Conservation (phyloP, 2,797 vertebrate genomes). For the Bucorvus abyssinicus region DNA sequence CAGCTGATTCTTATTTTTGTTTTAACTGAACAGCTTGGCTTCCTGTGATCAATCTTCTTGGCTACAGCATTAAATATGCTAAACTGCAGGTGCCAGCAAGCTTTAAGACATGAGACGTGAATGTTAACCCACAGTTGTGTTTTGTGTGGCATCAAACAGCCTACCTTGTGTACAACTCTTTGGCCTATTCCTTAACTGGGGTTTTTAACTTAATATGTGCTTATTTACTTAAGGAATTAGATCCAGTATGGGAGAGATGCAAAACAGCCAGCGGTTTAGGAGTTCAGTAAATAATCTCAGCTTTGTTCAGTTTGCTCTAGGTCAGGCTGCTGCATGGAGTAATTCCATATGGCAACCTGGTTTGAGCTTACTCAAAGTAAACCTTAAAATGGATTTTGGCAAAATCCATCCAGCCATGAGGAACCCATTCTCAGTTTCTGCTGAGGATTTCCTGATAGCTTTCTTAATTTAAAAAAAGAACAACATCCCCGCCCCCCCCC, state of each 20-base stretch:
- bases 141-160: background rate
- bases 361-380: conserved; percentile 64
- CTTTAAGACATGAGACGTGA: background rate
- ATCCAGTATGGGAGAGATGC: conserved; percentile 62
- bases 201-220: conserved; percentile 55
- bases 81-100: conserved; percentile 38
- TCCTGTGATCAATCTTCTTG: conserved; percentile 57
- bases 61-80: conserved; percentile 21
- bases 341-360: conserved; percentile 75
- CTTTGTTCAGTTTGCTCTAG: conserved; percentile 68
- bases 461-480: conserved; percentile 42
- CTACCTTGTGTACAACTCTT: conserved; percentile 2
- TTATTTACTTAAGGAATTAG: conserved; percentile 70
- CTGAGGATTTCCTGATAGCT: conserved; percentile 67
- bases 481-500: background rate
- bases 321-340: conserved; percentile 67
- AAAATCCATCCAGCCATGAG: conserved; percentile 66
- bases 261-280: conserved; percentile 58
- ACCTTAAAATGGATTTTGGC: conserved; percentile 69
- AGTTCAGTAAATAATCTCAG: conserved; percentile 68
- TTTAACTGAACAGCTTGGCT: background rate
- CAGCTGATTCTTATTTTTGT: conserved; percentile 48
- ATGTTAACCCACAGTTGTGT: background rate
- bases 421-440: conserved; percentile 72
- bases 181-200: conserved; percentile 30